Base-by-base conservation (phyloP, 2,797 vertebrate genomes). In the Cygnus olor region DNA sequence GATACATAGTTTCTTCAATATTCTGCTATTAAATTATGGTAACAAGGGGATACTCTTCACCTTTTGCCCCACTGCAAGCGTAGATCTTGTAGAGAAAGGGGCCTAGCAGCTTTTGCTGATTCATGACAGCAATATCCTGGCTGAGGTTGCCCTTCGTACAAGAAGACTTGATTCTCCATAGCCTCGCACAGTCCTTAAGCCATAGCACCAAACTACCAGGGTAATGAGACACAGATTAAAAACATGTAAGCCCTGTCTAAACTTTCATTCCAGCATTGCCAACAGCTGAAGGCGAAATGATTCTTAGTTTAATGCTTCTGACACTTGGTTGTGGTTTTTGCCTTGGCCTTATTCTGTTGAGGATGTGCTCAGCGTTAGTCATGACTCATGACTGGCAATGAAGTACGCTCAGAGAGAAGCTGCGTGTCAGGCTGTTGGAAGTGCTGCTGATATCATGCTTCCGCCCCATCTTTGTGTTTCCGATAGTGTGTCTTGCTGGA, bases 1-100 rank as follows among this genome's bases (percentile, higher is more conserved):
- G 10, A 11, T 44, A 18, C 0, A 1, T 51, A 11, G 6, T 42
- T 8, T 64, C 14, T 19, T 45, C 58, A 30, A 1, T 45, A 70
- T 57, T 68, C 32, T 78, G 49, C 44, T 60, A 0, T 57, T 44
- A 44, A 78, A 45, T 36, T 5, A 15, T n/a, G 40, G 17, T 47
- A 61, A 72, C 42, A 51, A 57, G 77, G 64, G 51, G 14, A 13
- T 51, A 30, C 5, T 18, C 19, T 71, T 77, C 17, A 11, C 18
- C 27, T 20, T 72, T 89, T 77, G 65, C 61, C 49, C 85, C 57
- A 5, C 65, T 64, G 38, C 42, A 85, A 87, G 45, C 17, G 3
- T 18, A 15, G 34, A 28, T 45, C 40, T 36, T n/a, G 4, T 14
- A 65, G 79, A 71, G 57, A 72, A 74, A 11, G 4, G 6, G 12